Evolutionary conservation across 2,888 invertebrate species (phyloP), one percentile per base, ranked within the genome.

Genomic region (Hirtodrosophila confusa): DNA sequence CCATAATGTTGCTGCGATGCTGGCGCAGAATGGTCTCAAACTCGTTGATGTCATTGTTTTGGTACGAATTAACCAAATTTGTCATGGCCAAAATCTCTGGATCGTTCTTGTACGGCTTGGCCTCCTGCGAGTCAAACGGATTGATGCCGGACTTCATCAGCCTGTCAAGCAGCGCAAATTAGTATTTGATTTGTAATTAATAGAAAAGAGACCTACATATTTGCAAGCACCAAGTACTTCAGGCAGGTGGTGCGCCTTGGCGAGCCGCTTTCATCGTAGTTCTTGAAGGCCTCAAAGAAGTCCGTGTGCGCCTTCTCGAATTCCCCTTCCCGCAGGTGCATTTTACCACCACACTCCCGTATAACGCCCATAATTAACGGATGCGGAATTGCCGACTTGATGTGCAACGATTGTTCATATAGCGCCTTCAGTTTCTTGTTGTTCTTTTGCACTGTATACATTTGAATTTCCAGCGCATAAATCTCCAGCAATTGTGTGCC

Each of bases 361-460:
- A 99, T 99, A 33, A 99, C 99, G 10, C 99, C 99, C 99, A 99
- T 99, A 83, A 99, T 99, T 31, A 99, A 93, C 3, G 99, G 99
- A 94, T 99, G 99, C n/a, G 99, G 99, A 90, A 99, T 99, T 50
- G 99, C 99, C 39, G 99, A 98, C 92, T 99, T 99, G 83, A 99
- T 99, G 91, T 99, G 98, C 74, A 99, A 93, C 1, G 99, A 99
- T 91, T 99, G 98, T 92, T 99, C 99, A 89, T 99, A 99, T 10
- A 99, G 93, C 1, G 97, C 96, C 92, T 98, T 98, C 36, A 99
- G 92, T 91, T 99, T 98, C 91, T 99, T 99, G 91, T 99, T 99
- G 91, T 99, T 99, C 91, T 99, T 99, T 93, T 99, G 99, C 63
- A 98, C 98, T 0, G 99, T 99, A 91, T 99, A 99, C 99, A 99